phyloP scores from a whole-genome alignment of 2,113 vertebrate species.

The Phalacrocorax pelagicus region DNA sequence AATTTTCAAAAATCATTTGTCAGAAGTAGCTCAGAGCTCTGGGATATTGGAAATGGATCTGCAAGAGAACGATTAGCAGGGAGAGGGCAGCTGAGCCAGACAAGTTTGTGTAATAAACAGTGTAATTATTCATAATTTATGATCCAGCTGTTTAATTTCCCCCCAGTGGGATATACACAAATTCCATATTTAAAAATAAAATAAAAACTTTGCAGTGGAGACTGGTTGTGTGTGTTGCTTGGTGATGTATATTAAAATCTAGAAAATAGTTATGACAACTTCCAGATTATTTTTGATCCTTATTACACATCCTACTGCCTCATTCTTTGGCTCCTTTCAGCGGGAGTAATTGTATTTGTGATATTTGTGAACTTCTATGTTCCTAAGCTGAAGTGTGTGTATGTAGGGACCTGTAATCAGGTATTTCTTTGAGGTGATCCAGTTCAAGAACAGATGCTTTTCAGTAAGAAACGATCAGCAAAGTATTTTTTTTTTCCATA shows the following conservation, averaged over 20 bases:
- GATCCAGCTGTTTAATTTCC: background rate
- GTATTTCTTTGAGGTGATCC: background rate
- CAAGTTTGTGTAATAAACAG: background rate
- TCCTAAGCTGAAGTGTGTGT: background rate
- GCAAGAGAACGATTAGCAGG: background rate
- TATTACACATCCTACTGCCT: background rate
- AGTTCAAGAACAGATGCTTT: background rate
- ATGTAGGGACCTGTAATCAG: background rate
- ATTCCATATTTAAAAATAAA: background rate
- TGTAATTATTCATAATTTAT: background rate
- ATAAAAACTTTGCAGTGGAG: background rate
- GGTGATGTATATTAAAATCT: background rate
- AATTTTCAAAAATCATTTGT: background rate
- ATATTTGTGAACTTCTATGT: background rate
- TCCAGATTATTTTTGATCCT: background rate
- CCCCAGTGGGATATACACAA: background rate
- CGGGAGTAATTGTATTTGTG: background rate
- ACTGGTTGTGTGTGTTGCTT: background rate
- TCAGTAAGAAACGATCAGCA: background rate
- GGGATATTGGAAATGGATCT: background rate
- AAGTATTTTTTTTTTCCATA: background rate
- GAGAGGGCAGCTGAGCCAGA: background rate
- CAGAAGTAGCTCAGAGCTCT: background rate
- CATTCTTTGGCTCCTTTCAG: background rate
- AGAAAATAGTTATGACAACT: background rate